Evolutionary conservation across 1,140 invertebrate genomes (phyloP).

Genomic region (Diorhabda carinulata): DNA sequence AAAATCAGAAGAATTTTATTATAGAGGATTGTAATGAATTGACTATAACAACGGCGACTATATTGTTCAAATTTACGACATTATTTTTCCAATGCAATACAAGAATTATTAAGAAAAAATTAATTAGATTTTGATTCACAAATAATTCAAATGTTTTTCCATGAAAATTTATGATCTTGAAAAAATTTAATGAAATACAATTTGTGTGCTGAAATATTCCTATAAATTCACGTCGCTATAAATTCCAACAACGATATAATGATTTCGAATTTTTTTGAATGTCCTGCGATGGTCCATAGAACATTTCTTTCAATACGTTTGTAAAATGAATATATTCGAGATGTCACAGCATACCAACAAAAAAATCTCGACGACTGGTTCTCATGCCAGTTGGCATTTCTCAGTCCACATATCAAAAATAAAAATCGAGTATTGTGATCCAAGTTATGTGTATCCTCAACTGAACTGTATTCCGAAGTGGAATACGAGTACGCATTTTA

Average conservation of each 20-base stretch:
- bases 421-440: constrained; percentile 1
- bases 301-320: constrained; percentile 25
- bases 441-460: constrained; percentile 2
- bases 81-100: too few species aligned
- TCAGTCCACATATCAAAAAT: constrained; percentile 6
- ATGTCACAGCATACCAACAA: constrained; percentile 21
- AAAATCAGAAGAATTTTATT: too few species aligned
- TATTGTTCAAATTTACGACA: too few species aligned
- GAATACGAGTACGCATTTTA: too few species aligned
- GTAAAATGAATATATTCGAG: constrained; percentile 25
- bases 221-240: neutral
- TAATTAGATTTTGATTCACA: too few species aligned
- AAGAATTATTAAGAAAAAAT: too few species aligned
- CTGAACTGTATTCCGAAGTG: neutral
- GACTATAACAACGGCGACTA: too few species aligned
- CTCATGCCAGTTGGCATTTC: constrained; percentile 17
- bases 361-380: constrained; percentile 24
- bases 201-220: neutral
- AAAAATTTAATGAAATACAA: too few species aligned
- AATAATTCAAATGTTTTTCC: too few species aligned
- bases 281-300: constrained; percentile 20
- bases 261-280: constrained; percentile 24
- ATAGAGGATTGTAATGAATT: too few species aligned
- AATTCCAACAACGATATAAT: constrained; percentile 16
- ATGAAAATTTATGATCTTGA: too few species aligned